Evolutionary conservation across 2,888 invertebrate genomes (phyloP), one percentile per base, ranked within the genome.

Genomic region (Lepidochrysops patricia): DNA sequence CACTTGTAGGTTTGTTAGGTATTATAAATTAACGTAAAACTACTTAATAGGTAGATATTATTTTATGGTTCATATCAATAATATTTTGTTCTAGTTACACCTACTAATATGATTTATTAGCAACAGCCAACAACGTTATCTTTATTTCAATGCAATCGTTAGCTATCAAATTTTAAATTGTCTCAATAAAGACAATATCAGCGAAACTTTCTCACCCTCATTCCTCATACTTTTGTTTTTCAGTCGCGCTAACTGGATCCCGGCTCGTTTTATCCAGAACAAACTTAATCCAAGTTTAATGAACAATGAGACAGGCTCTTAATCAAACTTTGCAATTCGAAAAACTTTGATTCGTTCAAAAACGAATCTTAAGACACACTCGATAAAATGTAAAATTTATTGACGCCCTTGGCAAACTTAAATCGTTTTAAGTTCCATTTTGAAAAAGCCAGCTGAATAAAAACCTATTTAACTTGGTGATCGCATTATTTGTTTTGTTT

Each of bases 251-350:
- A 89, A 90, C 89, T 89, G 89, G 82, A 82, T 81, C 78, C 76
- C 81, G 82, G 85, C 90, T 90, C 89, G 90, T 91, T 91, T 76
- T 77, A 82, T 76, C 77, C 82, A 81, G 78, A 81, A 82, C 84
- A 85, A 90, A 86, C 88, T 90, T 85, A 90, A 90, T 89, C 88
- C 88, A 89, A 89, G 86, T 89, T 89, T 87, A 89, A 90, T 89
- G 87, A 89, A 90, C 90, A 89, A 88, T 87, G 84, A 84, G 89
- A 90, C 89, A 88, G 89, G 78, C 84, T 84, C 83, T 89, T 89
- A 89, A 90, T 90, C 89, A 89, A 90, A 89, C 87, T 87, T 89
- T 84, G 84, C 74, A 83, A 80, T 82, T 82, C 66, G 64, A 35
- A 35, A 64, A 78, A 71, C 74, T 65, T 57, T 61, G 61, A 74